Evolutionary conservation across 2,888 invertebrate genomes (phyloP).

Genomic region (Troilus luridus): DNA sequence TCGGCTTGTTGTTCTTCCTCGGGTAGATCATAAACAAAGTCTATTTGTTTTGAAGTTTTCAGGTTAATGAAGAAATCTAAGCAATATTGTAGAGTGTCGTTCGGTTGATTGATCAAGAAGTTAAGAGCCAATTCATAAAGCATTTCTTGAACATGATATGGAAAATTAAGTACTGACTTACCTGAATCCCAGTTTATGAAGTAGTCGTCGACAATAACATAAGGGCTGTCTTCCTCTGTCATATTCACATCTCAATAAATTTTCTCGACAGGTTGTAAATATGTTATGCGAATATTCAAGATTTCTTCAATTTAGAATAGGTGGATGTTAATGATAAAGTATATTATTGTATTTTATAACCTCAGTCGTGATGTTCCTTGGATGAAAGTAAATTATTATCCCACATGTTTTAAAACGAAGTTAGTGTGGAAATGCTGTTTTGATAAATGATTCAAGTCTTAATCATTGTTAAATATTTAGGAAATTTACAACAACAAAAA

Average conservation of each 20-base stretch:
- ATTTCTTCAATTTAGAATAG: not conserved
- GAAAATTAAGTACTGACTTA: not conserved
- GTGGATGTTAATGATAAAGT: not conserved
- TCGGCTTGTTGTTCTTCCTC: not conserved
- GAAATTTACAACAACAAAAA: not conserved
- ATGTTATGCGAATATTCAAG: not conserved
- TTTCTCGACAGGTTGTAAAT: not conserved
- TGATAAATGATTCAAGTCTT: not conserved
- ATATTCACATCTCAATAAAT: not conserved
- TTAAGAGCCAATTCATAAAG: conserved; percentile 36
- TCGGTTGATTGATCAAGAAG: not conserved
- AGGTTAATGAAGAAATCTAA: not conserved
- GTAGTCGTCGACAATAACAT: not conserved
- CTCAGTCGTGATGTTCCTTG: not conserved
- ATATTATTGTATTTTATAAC: not conserved
- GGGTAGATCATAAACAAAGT: not conserved
- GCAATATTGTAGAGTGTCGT: not conserved
- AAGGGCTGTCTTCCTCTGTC: not conserved
- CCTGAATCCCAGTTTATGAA: not conserved
- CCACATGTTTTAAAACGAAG: not conserved
- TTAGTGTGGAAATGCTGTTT: not conserved
- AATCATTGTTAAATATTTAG: not conserved
- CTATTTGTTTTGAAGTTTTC: not conserved
- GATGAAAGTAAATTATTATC: not conserved
- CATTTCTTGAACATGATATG: not conserved